A percentile compares a stretch with the other conserved stretches of the same genome.
phyloP scores from a whole-genome alignment of 2,797 vertebrate species.

The Lophius americanus region DNA sequence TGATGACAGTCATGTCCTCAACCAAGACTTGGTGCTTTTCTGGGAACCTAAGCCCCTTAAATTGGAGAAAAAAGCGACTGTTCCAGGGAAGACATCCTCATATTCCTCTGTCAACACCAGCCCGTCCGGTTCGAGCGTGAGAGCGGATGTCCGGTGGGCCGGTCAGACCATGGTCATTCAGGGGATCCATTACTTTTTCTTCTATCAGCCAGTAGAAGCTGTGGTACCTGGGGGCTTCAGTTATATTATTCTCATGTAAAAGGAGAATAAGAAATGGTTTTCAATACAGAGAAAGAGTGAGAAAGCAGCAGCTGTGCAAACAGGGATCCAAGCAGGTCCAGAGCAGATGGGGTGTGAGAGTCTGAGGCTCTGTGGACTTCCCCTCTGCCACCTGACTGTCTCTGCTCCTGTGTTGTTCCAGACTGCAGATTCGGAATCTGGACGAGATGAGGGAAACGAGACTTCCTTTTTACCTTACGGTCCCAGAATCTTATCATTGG shows the following conservation, averaged over 20 bases:
- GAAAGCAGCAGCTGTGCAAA: slow-evolving; percentile 77
- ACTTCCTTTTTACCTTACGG: slow-evolving; percentile 16
- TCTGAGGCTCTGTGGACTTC: slow-evolving; percentile 34
- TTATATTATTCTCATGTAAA: slow-evolving; percentile 57
- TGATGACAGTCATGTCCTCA: slow-evolving; percentile 56
- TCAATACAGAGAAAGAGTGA: slow-evolving; percentile 38
- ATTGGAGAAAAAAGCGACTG: slow-evolving; percentile 25
- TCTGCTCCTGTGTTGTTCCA: slow-evolving; percentile 34
- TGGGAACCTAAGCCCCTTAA: slow-evolving; percentile 56
- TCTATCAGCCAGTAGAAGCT: slow-evolving; percentile 34
- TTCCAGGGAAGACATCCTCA: slow-evolving; percentile 50
- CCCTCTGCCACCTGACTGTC: slow-evolving; percentile 44
- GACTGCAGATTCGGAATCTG: slow-evolving; percentile 52
- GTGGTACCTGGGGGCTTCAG: slow-evolving; percentile 51
- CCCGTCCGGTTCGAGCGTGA: slow-evolving; percentile 49
- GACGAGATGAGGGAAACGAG: slow-evolving; percentile 1
- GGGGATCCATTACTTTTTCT: slow-evolving; percentile 38
- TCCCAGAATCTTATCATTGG: too few relatives aligned
- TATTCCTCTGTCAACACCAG: slow-evolving; percentile 67
- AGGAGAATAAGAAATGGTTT: slow-evolving; percentile 58
- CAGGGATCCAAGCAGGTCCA: slow-evolving; percentile 50
- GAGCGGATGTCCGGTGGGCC: slow-evolving; percentile 53
- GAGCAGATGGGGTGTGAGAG: slow-evolving; percentile 48
- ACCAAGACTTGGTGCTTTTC: slow-evolving; percentile 52
- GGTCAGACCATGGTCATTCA: slow-evolving; percentile 48